Conservation (phyloP, 2,797 vertebrate species). For the Bryconaethiops microstoma region DNA sequence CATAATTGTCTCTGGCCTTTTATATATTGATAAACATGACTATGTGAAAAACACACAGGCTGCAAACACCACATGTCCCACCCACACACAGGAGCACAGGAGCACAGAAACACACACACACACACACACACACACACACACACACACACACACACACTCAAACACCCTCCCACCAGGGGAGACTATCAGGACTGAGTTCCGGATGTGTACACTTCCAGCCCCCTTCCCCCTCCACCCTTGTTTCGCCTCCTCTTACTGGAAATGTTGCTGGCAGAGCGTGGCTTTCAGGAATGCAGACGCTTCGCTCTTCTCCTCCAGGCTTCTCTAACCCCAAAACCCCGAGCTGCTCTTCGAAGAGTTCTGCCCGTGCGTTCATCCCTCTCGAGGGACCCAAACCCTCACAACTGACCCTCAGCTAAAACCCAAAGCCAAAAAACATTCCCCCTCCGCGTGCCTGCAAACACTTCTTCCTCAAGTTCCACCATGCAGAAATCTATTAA, state of each 20-base stretch:
- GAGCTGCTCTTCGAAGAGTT: background rate
- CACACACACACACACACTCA: no score
- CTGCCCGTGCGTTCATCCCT: background rate
- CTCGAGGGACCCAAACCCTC: background rate
- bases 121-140: no score
- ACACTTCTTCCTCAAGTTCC: background rate
- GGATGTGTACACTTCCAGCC: constrained; percentile 59
- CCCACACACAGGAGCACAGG: background rate
- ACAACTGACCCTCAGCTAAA: background rate
- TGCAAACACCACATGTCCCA: constrained; percentile 24
- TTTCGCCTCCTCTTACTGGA: constrained; percentile 57
- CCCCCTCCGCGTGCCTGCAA: background rate
- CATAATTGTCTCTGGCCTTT: background rate
- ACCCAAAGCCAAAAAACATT: background rate
- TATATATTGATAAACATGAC: constrained; percentile 6
- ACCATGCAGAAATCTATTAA: background rate
- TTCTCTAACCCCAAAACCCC: constrained; percentile 1
- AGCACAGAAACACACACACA: background rate
- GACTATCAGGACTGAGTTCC: constrained; percentile 56
- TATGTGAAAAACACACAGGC: constrained; percentile 32
- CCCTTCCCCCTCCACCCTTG: background rate
- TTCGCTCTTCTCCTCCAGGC: constrained; percentile 9
- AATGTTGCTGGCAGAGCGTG: constrained; percentile 52
- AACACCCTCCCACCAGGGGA: background rate
- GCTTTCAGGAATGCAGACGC: constrained; percentile 60